Percentiles rank a stretch among this genome's conserved stretches.
phyloP scores from a whole-genome alignment of 1,140 invertebrate species.

The Megalopta genalis region DNA sequence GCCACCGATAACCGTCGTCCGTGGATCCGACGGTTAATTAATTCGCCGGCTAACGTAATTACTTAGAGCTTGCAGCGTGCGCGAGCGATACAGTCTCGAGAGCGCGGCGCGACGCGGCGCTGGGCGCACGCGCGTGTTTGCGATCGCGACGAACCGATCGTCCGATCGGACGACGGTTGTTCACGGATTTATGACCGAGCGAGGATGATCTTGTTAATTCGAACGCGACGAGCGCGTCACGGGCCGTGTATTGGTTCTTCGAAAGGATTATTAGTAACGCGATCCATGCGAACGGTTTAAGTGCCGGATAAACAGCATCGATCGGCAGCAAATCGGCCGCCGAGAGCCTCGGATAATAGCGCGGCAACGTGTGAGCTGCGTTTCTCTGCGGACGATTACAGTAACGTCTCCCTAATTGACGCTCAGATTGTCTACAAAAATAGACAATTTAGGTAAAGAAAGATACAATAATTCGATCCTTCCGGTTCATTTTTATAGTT shows the following conservation, averaged over 20 bases:
- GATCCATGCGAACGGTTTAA: constrained; percentile 16
- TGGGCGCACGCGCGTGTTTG: too few relatives aligned
- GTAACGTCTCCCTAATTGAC: too few relatives aligned
- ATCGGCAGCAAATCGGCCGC: not conserved
- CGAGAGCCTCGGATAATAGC: too few relatives aligned
- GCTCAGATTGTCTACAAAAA: too few relatives aligned
- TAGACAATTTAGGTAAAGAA: too few relatives aligned
- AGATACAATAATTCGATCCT: too few relatives aligned
- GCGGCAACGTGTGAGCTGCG: too few relatives aligned
- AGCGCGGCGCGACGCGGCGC: too few relatives aligned
- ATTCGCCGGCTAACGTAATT: constrained; percentile 74
- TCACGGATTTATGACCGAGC: constrained; percentile 60
- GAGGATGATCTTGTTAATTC: constrained; percentile 62
- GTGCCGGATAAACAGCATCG: not conserved
- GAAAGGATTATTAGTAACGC: constrained; percentile 39
- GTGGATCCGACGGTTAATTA: constrained; percentile 73
- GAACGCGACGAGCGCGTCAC: not conserved
- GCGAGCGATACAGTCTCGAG: not conserved
- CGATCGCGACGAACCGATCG: not conserved
- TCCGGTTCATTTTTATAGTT: too few relatives aligned
- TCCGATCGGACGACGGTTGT: constrained; percentile 28
- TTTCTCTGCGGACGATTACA: too few relatives aligned
- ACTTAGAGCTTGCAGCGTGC: constrained; percentile 58
- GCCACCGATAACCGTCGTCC: constrained; percentile 70
- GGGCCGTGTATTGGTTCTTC: constrained; percentile 14